Conservation (phyloP, 2,888 invertebrate species). For the Papilio demoleus region DNA sequence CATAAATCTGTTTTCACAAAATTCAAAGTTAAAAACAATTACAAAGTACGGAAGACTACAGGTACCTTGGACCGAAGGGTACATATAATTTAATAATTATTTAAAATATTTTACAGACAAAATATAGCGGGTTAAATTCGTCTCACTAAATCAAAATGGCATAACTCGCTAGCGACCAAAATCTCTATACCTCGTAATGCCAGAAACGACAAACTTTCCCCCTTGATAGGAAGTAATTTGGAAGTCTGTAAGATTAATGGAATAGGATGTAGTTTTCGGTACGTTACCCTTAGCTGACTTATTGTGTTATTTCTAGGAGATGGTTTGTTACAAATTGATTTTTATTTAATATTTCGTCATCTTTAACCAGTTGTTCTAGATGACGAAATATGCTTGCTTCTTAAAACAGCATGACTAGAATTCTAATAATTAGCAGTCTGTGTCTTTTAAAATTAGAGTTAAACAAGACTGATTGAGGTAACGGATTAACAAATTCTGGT, state of each 20-base stretch:
- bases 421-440: too few species aligned
- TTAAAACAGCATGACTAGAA: too few species aligned
- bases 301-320: background rate
- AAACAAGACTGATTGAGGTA: too few species aligned
- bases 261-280: background rate
- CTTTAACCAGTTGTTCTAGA: background rate
- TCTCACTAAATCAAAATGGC: too few species aligned
- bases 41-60: background rate
- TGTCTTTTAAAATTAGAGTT: too few species aligned
- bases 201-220: too few species aligned
- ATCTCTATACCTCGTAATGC: too few species aligned
- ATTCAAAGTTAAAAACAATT: background rate
- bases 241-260: slow-evolving; percentile 25
- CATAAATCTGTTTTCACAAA: background rate
- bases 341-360: background rate
- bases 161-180: too few species aligned
- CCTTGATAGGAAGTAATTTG: slow-evolving; percentile 20
- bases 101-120: background rate
- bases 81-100: too few species aligned
- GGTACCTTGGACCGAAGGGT: background rate
- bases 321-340: background rate
- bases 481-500: too few species aligned
- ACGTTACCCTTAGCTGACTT: slow-evolving; percentile 5
- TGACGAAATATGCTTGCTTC: too few species aligned
- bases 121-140: too few species aligned